phyloP scores from a whole-genome alignment of 2,888 invertebrate genomes.

The Cosmia trapezina region DNA sequence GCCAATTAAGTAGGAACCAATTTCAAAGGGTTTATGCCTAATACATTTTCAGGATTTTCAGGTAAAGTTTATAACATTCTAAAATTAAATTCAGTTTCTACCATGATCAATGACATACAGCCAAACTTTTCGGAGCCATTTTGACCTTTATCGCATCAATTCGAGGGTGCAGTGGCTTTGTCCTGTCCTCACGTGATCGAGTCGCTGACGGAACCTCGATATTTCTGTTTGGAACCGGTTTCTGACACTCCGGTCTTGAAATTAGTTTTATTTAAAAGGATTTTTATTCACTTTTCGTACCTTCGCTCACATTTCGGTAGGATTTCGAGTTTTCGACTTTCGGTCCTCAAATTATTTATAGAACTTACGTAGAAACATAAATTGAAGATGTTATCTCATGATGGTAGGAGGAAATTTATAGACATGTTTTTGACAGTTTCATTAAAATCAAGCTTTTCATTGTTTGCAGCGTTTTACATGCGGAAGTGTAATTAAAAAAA shows the following conservation, averaged over 20 bases:
- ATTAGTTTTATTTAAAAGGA: conserved; percentile 16
- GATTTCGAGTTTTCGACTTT: not conserved
- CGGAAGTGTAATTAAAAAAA: conserved; percentile 20
- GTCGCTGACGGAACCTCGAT: conserved; percentile 35
- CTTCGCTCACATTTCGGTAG: not conserved
- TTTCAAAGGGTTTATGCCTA: not conserved
- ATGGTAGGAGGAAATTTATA: conserved; percentile 31
- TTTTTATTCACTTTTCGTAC: conserved; percentile 7
- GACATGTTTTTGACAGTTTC: conserved; percentile 32
- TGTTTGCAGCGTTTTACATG: conserved; percentile 10
- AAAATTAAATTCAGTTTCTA: not conserved
- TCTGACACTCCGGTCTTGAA: not conserved
- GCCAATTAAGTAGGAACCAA: no score
- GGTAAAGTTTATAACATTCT: not conserved
- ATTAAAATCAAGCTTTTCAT: conserved; percentile 19
- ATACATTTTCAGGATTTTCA: not conserved
- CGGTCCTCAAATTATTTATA: not conserved
- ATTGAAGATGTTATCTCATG: conserved; percentile 32
- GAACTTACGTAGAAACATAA: conserved; percentile 20
- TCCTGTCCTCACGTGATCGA: conserved; percentile 20
- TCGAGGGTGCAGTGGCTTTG: conserved; percentile 21
- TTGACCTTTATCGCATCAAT: conserved; percentile 14
- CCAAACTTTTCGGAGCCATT: not conserved
- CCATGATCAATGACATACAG: not conserved
- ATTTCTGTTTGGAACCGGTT: conserved; percentile 37